Base-by-base conservation (phyloP, 2,888 invertebrate species). In the Xanthorhoe designata region DNA sequence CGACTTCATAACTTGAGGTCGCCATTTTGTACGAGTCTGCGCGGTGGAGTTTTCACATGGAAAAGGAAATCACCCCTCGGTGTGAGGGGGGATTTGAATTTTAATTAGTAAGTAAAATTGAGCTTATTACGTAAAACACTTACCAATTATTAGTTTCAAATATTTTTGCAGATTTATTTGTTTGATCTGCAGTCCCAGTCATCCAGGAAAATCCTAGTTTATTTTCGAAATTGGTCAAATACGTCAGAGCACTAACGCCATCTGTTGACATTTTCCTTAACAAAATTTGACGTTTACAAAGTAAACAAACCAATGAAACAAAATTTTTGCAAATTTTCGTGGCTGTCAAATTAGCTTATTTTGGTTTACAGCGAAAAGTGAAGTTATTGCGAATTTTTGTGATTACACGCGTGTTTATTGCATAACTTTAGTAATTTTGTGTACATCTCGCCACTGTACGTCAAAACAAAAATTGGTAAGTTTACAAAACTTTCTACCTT, bases 11-110 rank as follows among this genome's bases (percentile, higher is more conserved):
- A 89, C 82, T 91, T 86, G 86, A 88, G 86, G 88, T 89, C 94
- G 95, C 95, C 95, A 95, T 95, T 94, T 95, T 95, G 94, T 94
- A 88, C 92, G 95, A 94, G 95, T 94, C 95, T 96, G 96, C 96
- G 96, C 95, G 94, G 84, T 93, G 81, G 78, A 87, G 78, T 87
- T 91, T 91, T 90, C 86, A 78, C 78, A 87, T 87, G 91, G 92
- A 90, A 92, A 91, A 90, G 92, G 92, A 90, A 92, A 91, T 87
- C 80, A 76, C 91, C 92, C 91, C 91, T 91, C 90, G 79, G 81
- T 76, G 82, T 78, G 91, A 85, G 92, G 92, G 92, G 92, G 92
- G 90, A 85, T 79, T 75, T 79, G 76, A 81, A 79, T 83, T 81
- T 77, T 76, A 76, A 75, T 74, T 76, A 75, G 81, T 84, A 71